phyloP scores from a whole-genome alignment of 2,888 invertebrate species.

The Lasiommata megera region DNA sequence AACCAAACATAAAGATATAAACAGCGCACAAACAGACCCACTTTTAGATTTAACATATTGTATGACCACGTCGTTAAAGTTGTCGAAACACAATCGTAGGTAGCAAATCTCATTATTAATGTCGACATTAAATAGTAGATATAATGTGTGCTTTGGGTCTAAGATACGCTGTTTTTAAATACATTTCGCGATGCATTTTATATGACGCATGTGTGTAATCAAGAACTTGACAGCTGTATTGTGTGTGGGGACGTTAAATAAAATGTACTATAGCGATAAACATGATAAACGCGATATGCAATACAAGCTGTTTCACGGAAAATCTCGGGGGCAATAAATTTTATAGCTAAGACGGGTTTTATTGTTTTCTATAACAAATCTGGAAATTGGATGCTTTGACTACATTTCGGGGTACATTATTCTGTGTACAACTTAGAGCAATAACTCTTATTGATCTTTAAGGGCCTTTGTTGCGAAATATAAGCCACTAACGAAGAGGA shows the following conservation, averaged over 20 bases:
- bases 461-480: too few species aligned
- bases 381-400: slow-evolving; percentile 10
- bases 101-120: too few species aligned
- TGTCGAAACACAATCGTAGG: too few species aligned
- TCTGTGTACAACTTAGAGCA: not conserved
- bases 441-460: too few species aligned
- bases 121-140: not conserved
- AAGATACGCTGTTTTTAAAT: not conserved
- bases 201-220: slow-evolving; percentile 10
- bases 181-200: slow-evolving; percentile 11
- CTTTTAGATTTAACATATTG: too few species aligned
- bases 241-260: slow-evolving; percentile 29
- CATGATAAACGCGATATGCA: slow-evolving; percentile 39
- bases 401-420: slow-evolving; percentile 8
- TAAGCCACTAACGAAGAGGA: too few species aligned
- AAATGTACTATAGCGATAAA: slow-evolving; percentile 36
- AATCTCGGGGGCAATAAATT: slow-evolving; percentile 40
- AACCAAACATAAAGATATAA: too few species aligned
- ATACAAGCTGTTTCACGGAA: slow-evolving; percentile 38
- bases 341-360: slow-evolving; percentile 29
- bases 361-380: slow-evolving; percentile 12
- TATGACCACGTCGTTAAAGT: too few species aligned
- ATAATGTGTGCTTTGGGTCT: not conserved
- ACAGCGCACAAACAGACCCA: too few species aligned
- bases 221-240: slow-evolving; percentile 13